These are phyloP conservation scores for Macquaria australasica DNA, from an alignment of 2,113 vertebrate species.

Conservation along the genomic window DNA sequence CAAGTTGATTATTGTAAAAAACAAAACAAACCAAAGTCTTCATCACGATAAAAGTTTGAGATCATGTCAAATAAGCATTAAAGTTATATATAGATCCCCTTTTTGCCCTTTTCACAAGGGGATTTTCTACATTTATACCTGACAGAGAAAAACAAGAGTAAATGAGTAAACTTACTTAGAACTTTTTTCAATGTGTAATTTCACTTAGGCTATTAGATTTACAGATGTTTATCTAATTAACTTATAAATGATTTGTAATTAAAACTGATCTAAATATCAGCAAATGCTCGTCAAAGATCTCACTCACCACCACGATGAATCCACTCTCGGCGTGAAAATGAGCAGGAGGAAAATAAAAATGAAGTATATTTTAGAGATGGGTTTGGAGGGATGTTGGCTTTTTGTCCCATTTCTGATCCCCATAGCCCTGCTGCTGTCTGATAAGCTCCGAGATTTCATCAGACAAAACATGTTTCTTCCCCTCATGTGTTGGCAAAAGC, in stretches of 20 bases:
- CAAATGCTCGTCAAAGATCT: neutral
- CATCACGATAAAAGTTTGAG: neutral
- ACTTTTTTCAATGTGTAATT: neutral
- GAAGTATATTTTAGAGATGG: constrained; percentile 80
- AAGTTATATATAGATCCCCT: neutral
- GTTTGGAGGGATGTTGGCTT: constrained; percentile 71
- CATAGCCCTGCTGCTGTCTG: constrained; percentile 72
- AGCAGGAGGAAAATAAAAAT: constrained; percentile 88
- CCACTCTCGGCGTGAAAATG: constrained; percentile 90
- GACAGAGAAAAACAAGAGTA: neutral
- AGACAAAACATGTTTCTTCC: constrained; percentile 71
- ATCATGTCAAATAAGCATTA: neutral
- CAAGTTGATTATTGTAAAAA: neutral
- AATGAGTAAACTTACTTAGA: neutral
- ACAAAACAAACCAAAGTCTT: no score
- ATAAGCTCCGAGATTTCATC: constrained; percentile 72
- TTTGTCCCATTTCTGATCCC: constrained; percentile 77
- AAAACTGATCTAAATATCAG: neutral
- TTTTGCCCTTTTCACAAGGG: neutral
- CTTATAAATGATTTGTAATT: neutral
- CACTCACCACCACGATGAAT: constrained; percentile 96
- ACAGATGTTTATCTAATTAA: neutral
- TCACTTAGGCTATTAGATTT: neutral
- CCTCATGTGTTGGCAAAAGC: constrained; percentile 67
- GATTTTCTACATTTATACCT: neutral